Evolutionary conservation across 2,797 vertebrate species (phyloP).

Genomic region (Erpetoichthys calabaricus): DNA sequence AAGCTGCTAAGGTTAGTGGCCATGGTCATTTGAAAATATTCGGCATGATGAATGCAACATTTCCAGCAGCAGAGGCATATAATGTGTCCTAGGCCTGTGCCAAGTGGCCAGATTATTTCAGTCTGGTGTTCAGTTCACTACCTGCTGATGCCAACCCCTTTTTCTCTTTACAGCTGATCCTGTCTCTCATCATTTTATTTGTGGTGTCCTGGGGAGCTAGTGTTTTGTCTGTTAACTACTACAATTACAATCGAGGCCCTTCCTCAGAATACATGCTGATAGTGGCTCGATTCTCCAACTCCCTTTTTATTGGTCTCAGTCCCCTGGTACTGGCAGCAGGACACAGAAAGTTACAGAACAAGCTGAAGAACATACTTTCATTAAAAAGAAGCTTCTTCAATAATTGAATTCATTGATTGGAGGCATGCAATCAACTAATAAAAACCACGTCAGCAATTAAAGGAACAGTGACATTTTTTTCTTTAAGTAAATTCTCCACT

Average conservation of each 20-base stretch:
- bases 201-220: conserved; percentile 57
- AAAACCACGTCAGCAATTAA: too few species aligned
- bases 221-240: conserved; percentile 55
- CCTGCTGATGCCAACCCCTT: conserved; percentile 1
- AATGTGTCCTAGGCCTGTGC: neutral
- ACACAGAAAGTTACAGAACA: conserved; percentile 45
- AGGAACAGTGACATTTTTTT: too few species aligned
- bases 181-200: conserved; percentile 53
- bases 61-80: neutral
- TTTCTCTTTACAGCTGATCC: conserved; percentile 45
- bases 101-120: neutral
- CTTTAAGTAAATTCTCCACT: too few species aligned
- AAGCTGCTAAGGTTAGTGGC: conserved; percentile 40
- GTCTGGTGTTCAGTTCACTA: neutral
- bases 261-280: conserved; percentile 38
- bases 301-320: conserved; percentile 51
- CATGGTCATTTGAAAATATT: too few species aligned
- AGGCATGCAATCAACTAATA: too few species aligned
- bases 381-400: too few species aligned
- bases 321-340: conserved; percentile 49
- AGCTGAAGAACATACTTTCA: conserved; percentile 28
- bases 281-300: conserved; percentile 52
- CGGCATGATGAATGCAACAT: conserved; percentile 25
- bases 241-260: conserved; percentile 50
- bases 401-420: too few species aligned